Base-by-base conservation (phyloP, 2,113 vertebrate species). In the Orycteropus afer region DNA sequence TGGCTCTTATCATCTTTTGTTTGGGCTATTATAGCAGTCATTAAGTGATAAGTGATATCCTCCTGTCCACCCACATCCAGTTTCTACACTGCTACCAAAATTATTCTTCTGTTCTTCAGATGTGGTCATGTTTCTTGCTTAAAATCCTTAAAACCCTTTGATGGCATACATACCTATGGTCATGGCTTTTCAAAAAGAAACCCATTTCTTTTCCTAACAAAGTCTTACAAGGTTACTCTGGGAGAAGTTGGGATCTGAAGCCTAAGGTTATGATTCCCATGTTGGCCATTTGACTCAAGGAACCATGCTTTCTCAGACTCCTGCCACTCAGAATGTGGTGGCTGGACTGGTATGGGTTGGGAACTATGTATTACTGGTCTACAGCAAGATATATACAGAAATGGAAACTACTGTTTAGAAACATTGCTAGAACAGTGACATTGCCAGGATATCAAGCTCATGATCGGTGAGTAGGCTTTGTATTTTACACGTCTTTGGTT, bases 21-120 rank as follows among this genome's bases (percentile, higher is more conserved):
- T 47, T 65, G 37, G 23, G 42, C 27, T 0, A 0, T 34, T 45
- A 9, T 20, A 53, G n/a, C 37, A 89, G 63, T 69, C 76, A 53
- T 25, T 81, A 49, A 47, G 42, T 1, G 3, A 23, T 0, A 13
- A n/a, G n/a, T 13, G 3, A 0, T 2, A 8, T 23, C 85, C 40
- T 12, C 1, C 0, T 27, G 29, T 37, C 29, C 15, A 7, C 5
- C 8, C 5, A 23, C 37, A 20, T 53, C 17, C 34, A 63, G 22
- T 22, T 65, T 61, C 45, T 37, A 49, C 0, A 15, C 25, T 12
- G 25, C 71, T 51, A 9, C 63, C 71, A 51, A 45, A 49, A 71
- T 29, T 20, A 29, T 32, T 49, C 32, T 87, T 42, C 17, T 2
- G 25, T 14, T 23, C 47, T 59, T 20, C 40, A 61, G 37, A 77